phyloP scores from a whole-genome alignment of 2,797 vertebrate genomes.

The Clamator glandarius region DNA sequence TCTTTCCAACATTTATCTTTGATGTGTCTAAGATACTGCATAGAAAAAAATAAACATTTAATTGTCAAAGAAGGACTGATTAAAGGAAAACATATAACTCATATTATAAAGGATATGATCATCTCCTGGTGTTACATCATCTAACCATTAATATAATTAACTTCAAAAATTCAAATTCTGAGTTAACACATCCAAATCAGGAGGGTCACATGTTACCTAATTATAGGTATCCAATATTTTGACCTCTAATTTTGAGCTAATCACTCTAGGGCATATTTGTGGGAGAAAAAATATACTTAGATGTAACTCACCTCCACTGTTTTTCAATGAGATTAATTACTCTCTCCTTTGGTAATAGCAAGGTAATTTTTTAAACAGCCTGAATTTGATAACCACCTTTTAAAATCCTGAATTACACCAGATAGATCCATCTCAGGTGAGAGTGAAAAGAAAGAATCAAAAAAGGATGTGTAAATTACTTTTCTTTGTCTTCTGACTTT shows the following conservation, averaged over 20 bases:
- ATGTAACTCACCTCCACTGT: background rate
- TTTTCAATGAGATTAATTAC: background rate
- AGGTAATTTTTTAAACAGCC: background rate
- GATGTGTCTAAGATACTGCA: background rate
- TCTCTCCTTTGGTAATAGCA: background rate
- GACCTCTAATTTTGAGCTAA: background rate
- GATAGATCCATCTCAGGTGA: background rate
- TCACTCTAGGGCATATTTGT: background rate
- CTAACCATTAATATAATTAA: background rate
- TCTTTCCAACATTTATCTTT: background rate
- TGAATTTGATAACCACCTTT: background rate
- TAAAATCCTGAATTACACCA: background rate
- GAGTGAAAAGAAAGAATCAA: background rate
- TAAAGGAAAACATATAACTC: background rate
- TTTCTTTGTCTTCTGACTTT: background rate
- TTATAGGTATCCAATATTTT: background rate
- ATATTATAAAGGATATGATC: background rate
- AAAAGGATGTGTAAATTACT: background rate
- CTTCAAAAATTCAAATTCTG: background rate
- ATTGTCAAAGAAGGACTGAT: background rate
- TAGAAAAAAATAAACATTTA: background rate
- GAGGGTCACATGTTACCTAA: background rate
- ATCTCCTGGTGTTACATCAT: background rate
- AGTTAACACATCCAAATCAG: background rate
- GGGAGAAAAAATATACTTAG: background rate